Evolutionary conservation across 2,797 vertebrate species (phyloP).

Genomic region (Chaunax sp.): DNA sequence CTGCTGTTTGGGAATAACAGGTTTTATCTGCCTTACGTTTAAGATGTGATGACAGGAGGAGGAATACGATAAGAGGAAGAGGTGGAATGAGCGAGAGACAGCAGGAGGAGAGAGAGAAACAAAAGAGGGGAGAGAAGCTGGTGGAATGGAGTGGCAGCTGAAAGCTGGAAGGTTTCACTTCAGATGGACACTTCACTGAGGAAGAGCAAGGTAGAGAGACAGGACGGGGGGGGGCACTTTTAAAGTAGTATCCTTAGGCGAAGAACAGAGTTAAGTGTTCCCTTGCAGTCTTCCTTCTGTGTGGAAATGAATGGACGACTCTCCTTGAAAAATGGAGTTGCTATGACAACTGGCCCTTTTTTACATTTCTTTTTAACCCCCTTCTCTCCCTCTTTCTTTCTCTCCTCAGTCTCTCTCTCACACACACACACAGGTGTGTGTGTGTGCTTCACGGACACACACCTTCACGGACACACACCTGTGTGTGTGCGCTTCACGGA

Average conservation of each 20-base stretch:
- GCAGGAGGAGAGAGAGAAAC: constrained; percentile 3
- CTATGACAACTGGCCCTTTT: constrained; percentile 82
- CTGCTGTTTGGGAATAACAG: not conserved
- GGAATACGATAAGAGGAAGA: constrained; percentile 13
- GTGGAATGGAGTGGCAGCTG: constrained; percentile 51
- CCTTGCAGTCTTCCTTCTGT: constrained; percentile 78
- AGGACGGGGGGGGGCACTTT: constrained; percentile 49
- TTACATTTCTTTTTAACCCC: constrained; percentile 68
- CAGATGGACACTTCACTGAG: constrained; percentile 63
- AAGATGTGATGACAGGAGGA: constrained; percentile 9
- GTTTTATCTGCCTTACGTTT: not conserved
- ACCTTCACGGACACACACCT: no score
- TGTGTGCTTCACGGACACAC: no score
- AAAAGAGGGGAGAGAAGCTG: constrained; percentile 29
- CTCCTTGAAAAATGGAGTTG: constrained; percentile 82
- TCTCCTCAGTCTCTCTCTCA: not conserved
- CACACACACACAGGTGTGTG: not conserved
- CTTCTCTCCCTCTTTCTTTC: constrained; percentile 3
- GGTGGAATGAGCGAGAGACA: constrained; percentile 1
- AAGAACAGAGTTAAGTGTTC: constrained; percentile 84
- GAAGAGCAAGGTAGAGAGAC: constrained; percentile 47
- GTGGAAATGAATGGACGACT: constrained; percentile 83
- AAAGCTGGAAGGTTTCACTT: constrained; percentile 55
- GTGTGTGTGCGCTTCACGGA: no score
- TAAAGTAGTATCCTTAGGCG: constrained; percentile 81